These are phyloP conservation scores for Chloropsis hardwickii DNA, from an alignment of 2,113 vertebrate species.

Conservation along the genomic window DNA sequence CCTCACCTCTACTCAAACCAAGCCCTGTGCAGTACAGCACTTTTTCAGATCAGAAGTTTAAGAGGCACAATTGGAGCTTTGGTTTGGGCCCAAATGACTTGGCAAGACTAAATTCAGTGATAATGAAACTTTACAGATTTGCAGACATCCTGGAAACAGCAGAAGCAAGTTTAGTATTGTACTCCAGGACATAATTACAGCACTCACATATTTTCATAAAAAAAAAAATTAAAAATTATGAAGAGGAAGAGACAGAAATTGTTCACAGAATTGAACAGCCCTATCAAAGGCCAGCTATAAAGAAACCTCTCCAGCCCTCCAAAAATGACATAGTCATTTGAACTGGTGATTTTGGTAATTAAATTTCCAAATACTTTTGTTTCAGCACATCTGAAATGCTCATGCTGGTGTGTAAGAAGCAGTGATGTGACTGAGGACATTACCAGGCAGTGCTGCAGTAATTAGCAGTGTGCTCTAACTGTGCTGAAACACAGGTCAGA, in stretches of 20 bases:
- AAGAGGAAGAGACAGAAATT: not conserved
- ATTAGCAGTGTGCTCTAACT: not conserved
- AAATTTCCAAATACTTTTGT: not conserved
- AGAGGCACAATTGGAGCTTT: not conserved
- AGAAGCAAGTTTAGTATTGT: not conserved
- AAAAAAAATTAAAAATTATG: not conserved
- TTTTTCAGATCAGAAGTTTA: not conserved
- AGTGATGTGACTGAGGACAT: not conserved
- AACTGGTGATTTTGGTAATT: not conserved
- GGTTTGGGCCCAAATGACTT: not conserved
- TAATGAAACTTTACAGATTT: constrained; percentile 45
- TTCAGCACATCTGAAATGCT: not conserved
- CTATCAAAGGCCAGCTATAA: not conserved
- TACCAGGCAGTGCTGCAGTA: not conserved
- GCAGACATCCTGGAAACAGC: constrained; percentile 3
- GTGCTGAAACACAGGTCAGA: not conserved
- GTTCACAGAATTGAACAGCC: not conserved
- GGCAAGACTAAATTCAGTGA: not conserved
- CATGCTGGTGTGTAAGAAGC: not conserved
- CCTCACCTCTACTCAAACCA: not conserved
- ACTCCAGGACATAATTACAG: not conserved
- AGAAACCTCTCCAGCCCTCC: not conserved
- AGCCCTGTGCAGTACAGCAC: not conserved
- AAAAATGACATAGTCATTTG: not conserved
- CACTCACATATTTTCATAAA: not conserved